A percentile compares a stretch with the other conserved stretches of the same genome.
phyloP scores from a whole-genome alignment of 2,113 vertebrate genomes.

The Atrichornis clamosus region DNA sequence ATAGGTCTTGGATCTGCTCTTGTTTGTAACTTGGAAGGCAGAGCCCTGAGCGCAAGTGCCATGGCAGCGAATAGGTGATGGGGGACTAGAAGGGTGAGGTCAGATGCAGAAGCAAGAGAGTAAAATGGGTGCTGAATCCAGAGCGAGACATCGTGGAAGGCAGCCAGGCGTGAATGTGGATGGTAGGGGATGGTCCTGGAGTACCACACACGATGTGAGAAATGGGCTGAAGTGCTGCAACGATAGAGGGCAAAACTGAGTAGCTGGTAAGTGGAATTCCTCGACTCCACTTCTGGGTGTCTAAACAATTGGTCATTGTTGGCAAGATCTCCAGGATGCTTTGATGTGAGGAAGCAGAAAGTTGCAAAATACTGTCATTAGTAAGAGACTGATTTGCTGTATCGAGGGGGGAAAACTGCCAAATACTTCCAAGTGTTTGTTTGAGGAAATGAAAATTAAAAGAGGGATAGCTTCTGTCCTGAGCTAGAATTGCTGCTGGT shows the following conservation, averaged over 20 bases:
- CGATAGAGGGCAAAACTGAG: neutral
- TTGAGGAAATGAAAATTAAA: neutral
- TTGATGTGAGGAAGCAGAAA: conserved; percentile 24
- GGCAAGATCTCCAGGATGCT: neutral
- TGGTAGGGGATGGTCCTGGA: neutral
- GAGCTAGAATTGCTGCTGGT: neutral
- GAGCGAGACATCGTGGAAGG: neutral
- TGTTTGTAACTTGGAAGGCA: neutral
- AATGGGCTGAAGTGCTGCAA: neutral
- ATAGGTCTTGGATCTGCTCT: neutral
- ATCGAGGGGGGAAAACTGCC: neutral
- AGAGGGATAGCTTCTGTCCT: neutral
- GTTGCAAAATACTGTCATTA: neutral
- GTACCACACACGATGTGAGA: neutral
- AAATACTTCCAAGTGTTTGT: neutral
- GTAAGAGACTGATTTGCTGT: neutral
- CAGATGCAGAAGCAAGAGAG: neutral
- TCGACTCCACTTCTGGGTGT: neutral
- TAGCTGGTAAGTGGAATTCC: neutral
- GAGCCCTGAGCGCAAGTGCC: neutral
- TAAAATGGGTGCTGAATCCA: neutral
- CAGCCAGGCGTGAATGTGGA: neutral
- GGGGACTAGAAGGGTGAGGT: neutral
- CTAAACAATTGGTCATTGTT: neutral
- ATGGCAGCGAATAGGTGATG: neutral